Base-by-base conservation (phyloP, 2,888 invertebrate genomes). In the Dioctria linearis region DNA sequence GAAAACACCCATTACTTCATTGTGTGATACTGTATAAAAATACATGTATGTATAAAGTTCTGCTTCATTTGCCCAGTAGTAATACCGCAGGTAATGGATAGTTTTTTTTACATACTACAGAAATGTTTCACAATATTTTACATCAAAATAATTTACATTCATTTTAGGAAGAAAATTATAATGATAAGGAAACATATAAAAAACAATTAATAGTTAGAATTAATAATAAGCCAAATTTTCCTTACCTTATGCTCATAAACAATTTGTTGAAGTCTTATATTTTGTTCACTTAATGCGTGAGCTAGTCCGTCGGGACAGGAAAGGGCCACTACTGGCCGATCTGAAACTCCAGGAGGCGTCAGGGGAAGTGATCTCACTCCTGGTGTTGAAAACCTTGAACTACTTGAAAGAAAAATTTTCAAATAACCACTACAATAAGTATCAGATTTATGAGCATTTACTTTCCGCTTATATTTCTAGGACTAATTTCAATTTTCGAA, bases 231-330 rank as follows among this genome's bases (percentile, higher is more conserved):
- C 2, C 25, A 25, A 25, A 25, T 25, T 25, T 25, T 25, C 25
- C 25, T 85, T 86, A 95, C 96, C 92, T 93, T 94, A 87, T 95
- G 94, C 84, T 95, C 94, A 80, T 93, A 91, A 85, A 95, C 93
- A 86, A 97, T 94, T 89, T 96, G 95, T 87, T 94, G 93, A 85
- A 97, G 91, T 83, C 96, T 90, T 86, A 89, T 86, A 83, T 89
- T 89, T 85, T 89, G 87, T 85, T 89, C 89, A 84, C 88, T 89
- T 80, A 89, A 84, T 76, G 89, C 88, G 84, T 89, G 89, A 46
- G 88, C 87, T 82, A 89, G 84, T 75, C 89, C 89, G 85, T 89
- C 89, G 40, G 88, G 88, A 83, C 88, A 89, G 82, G 88, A 86
- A 80, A 89, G 86, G 63, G 87, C 85, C 67, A 88, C 86, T 83